These are phyloP conservation scores for Tuta absoluta DNA, from an alignment of 2,888 invertebrate genomes.

Conservation along the genomic window DNA sequence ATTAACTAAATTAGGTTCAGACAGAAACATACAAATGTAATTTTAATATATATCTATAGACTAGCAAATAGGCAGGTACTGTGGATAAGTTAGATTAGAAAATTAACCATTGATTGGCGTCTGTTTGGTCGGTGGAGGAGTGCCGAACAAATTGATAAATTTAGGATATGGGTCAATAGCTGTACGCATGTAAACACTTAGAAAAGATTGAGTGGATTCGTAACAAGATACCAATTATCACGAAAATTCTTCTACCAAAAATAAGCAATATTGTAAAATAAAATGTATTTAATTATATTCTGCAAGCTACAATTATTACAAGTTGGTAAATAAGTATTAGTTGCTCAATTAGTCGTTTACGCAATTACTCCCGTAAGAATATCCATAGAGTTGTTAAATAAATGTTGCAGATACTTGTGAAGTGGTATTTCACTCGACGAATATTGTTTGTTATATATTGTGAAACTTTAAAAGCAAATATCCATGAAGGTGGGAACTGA, in stretches of 20 bases:
- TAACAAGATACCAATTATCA: not conserved
- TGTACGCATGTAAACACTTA: conserved; percentile 7
- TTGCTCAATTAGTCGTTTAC: not conserved
- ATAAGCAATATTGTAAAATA: no score
- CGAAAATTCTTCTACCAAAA: not conserved
- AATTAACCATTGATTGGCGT: not conserved
- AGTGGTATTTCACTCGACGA: not conserved
- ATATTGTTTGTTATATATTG: not conserved
- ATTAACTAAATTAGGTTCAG: not conserved
- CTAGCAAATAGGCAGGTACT: not conserved
- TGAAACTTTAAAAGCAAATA: conserved; percentile 26
- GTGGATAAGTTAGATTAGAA: no score
- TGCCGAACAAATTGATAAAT: not conserved
- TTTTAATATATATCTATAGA: not conserved
- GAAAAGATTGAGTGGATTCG: not conserved
- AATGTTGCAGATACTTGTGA: conserved; percentile 1
- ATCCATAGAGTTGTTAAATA: not conserved
- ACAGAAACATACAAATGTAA: not conserved
- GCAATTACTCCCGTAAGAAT: not conserved
- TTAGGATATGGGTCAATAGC: conserved; percentile 9
- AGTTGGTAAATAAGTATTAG: no score
- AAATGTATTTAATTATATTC: no score
- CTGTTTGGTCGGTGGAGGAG: not conserved
- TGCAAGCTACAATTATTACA: no score
- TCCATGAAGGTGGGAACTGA: not conserved